Conservation (phyloP, 2,797 vertebrate species). For the Triplophysa yarkandensis region DNA sequence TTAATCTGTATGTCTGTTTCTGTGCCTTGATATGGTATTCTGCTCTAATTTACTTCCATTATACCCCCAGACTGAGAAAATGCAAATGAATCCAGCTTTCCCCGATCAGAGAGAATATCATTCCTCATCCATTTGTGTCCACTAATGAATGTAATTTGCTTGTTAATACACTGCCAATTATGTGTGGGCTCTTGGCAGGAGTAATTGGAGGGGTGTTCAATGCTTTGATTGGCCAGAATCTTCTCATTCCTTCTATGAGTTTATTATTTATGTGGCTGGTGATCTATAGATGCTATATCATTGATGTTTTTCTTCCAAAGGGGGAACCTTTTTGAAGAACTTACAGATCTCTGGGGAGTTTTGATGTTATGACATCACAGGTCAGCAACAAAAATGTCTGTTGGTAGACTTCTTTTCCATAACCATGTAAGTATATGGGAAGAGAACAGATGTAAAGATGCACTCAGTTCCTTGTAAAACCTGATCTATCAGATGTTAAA, state of each 20-base stretch:
- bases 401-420: too few species aligned
- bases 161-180: conserved; percentile 91
- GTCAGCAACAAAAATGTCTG: not conserved
- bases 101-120: conserved; percentile 71
- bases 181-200: conserved; percentile 63
- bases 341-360: conserved; percentile 8
- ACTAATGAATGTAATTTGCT: conserved; percentile 88
- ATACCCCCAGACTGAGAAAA: conserved; percentile 12
- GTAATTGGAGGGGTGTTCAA: conserved; percentile 69
- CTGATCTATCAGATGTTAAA: too few species aligned
- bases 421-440: too few species aligned
- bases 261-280: conserved; percentile 22
- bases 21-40: not conserved
- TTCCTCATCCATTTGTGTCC: conserved; percentile 76
- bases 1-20: not conserved
- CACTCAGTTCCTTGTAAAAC: too few species aligned
- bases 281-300: conserved; percentile 12
- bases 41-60: conserved; percentile 14
- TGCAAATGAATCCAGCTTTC: conserved; percentile 34
- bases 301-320: conserved; percentile 5
- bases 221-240: conserved; percentile 49
- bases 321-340: not conserved
- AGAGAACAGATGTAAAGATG: too few species aligned
- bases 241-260: conserved; percentile 51
- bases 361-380: conserved; percentile 9